Evolutionary conservation across 2,888 invertebrate genomes (phyloP).

Genomic region (Cinara cedri): DNA sequence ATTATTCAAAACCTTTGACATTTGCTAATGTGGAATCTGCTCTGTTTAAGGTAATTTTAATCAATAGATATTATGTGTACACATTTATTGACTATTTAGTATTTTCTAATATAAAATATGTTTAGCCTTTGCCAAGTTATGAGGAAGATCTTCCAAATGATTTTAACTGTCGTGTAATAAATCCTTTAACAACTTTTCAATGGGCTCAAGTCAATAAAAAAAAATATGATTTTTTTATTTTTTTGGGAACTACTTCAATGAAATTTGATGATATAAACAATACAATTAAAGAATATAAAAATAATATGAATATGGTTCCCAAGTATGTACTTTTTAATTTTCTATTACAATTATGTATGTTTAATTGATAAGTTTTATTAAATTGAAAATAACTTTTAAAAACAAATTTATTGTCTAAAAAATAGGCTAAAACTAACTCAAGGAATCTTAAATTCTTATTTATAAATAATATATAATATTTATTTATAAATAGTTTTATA

Average conservation of each 20-base stretch:
- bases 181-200: background rate
- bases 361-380: too few species aligned
- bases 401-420: too few species aligned
- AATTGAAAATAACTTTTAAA: too few species aligned
- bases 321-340: slow-evolving; percentile 16
- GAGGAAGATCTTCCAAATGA: background rate
- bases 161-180: background rate
- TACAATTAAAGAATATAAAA: background rate
- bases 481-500: too few species aligned
- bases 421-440: too few species aligned
- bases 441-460: too few species aligned
- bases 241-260: slow-evolving; percentile 28
- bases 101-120: background rate
- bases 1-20: background rate
- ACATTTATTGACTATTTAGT: background rate
- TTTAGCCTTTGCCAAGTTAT: background rate
- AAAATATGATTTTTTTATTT: slow-evolving; percentile 22
- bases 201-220: background rate
- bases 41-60: background rate
- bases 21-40: background rate
- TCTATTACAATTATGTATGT: background rate
- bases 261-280: background rate
- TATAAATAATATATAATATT: too few species aligned
- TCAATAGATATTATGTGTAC: background rate
- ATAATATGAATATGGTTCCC: background rate